Percentiles rank a stretch among this genome's conserved stretches.
phyloP scores from a whole-genome alignment of 2,113 vertebrate genomes.

The Pelecanus crispus region DNA sequence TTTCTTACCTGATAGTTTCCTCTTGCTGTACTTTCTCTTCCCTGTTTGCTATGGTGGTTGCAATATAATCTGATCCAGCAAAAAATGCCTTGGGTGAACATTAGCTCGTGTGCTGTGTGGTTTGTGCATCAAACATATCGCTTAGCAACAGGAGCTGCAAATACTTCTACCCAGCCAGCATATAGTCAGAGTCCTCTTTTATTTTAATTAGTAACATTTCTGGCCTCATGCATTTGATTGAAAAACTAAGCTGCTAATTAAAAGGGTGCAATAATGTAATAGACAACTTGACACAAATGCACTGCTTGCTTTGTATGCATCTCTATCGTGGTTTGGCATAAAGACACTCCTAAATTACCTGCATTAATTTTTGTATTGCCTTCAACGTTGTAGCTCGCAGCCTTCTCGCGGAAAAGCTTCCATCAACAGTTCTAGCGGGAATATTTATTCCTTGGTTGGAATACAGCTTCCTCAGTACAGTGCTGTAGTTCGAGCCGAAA shows the following conservation, averaged over 20 bases:
- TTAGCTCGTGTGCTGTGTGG: background rate
- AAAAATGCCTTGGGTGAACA: background rate
- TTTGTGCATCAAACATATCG: background rate
- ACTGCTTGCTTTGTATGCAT: background rate
- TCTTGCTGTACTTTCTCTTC: background rate
- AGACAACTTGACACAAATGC: slow-evolving; percentile 18
- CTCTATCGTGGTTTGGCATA: slow-evolving; percentile 7
- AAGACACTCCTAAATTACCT: slow-evolving; percentile 24
- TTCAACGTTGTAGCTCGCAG: background rate
- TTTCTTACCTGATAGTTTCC: background rate
- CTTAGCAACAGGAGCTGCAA: slow-evolving; percentile 20
- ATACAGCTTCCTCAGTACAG: background rate
- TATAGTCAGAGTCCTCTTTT: background rate
- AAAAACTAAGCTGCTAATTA: slow-evolving; percentile 53
- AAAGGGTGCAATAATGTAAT: slow-evolving; percentile 22
- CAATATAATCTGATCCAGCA: slow-evolving; percentile 9
- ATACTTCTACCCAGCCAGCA: background rate
- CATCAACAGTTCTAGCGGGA: background rate
- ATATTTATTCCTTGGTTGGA: background rate
- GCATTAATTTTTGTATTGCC: background rate
- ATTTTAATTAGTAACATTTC: slow-evolving; percentile 47
- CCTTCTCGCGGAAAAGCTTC: background rate
- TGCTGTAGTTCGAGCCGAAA: background rate
- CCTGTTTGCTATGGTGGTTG: background rate
- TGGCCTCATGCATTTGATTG: slow-evolving; percentile 21